Evolutionary conservation across 2,888 invertebrate genomes (phyloP).

Genomic region (Papilio elwesi): DNA sequence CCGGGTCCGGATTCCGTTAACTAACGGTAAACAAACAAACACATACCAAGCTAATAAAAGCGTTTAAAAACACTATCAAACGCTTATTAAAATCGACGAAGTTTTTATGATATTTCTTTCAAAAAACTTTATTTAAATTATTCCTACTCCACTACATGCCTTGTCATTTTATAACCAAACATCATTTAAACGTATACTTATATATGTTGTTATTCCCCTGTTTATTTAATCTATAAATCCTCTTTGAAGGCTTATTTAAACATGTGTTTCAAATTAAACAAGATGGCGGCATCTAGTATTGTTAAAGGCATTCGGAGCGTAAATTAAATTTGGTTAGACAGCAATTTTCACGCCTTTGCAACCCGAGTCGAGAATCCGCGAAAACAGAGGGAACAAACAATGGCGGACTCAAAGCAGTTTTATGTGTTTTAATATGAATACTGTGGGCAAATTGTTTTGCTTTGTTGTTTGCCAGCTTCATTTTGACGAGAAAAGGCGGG

Average conservation of each 20-base stretch:
- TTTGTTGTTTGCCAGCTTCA: constrained; percentile 4
- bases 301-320: constrained; percentile 15
- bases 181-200: too few relatives aligned
- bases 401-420: constrained; percentile 15
- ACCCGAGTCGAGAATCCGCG: constrained; percentile 10
- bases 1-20: too few relatives aligned
- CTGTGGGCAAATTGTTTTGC: constrained; percentile 3
- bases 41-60: too few relatives aligned
- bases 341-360: constrained; percentile 23
- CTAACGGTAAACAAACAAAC: too few relatives aligned
- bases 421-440: constrained; percentile 25
- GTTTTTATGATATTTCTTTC: too few relatives aligned
- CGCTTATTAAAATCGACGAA: too few relatives aligned
- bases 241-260: constrained; percentile 15
- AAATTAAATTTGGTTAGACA: constrained; percentile 23
- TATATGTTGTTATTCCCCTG: not conserved
- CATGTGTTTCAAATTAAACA: constrained; percentile 21
- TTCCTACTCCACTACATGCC: too few relatives aligned
- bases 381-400: constrained; percentile 19
- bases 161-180: too few relatives aligned
- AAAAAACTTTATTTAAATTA: too few relatives aligned
- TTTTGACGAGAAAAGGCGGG: not conserved
- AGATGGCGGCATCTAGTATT: constrained; percentile 22
- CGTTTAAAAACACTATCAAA: too few relatives aligned
- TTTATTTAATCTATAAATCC: constrained; percentile 15